Base-by-base conservation (phyloP, 2,113 vertebrate genomes). In the Arothron firmamentum region DNA sequence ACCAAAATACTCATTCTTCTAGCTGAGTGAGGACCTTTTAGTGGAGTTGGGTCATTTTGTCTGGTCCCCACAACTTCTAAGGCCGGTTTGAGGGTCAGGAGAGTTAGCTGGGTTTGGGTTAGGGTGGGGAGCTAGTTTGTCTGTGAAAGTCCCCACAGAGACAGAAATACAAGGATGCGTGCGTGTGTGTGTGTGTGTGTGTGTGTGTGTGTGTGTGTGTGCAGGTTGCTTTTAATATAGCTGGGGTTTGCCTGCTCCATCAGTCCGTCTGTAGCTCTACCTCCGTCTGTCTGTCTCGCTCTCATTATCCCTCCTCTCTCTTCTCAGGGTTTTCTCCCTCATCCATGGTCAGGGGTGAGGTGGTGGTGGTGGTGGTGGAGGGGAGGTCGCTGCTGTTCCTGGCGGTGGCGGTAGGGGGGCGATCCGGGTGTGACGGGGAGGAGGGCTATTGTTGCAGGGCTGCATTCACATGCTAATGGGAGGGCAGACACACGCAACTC, bases 291-390 rank as follows among this genome's bases (percentile, higher is more conserved):
- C 66, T 62, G 62, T 82, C 83, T 82, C 74, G 18, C 57, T 89
- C 86, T 83, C 87, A 79, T 89, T 89, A 87, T 89, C 85, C 86
- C 65, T 80, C 77, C 68, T 84, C 86, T 90, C 83, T 79, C 79
- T 15, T 2, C 43, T 17, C 84, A 85, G 54, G 59, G 64, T 75
- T n/a, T 69, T 72, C 70, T 50, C 63, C 14, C 70, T 58, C 55
- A 72, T 85, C 67, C 67, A 25, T 59, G 64, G 77, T 78, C 63
- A 72, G 72, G 55, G 71, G 49, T 55, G 17, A 47, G 53, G 53
- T 28, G 53, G 53, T 13, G 52, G 25, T 45, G 46, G 42, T 62
- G 41, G 41, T 58, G 75, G 46, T 83, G 69, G n/a, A 52, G 52
- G 76, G 70, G 51, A 76, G 80, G 73, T 83, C 80, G 58, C 58